Conservation (phyloP, 2,113 vertebrate species). For the Dendrocopos noguchii region DNA sequence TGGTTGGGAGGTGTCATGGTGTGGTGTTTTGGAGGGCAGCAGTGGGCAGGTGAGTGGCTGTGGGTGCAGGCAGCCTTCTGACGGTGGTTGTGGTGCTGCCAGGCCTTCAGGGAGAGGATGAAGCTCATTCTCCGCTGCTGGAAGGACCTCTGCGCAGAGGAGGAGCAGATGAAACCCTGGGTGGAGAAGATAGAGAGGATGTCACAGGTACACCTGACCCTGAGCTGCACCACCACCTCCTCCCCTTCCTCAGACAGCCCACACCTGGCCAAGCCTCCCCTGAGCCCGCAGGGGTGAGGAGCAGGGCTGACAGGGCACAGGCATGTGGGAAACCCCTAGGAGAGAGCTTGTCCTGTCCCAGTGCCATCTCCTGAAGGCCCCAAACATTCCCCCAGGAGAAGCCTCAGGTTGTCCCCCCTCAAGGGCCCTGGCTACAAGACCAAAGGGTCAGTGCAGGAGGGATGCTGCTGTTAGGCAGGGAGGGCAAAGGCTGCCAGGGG, state of each 20-base stretch:
- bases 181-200: conserved; percentile 65
- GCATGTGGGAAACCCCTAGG: not conserved
- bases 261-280: rapidly evolving
- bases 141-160: conserved; percentile 56
- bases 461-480: too few species aligned
- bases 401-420: not conserved
- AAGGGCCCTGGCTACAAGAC: not conserved
- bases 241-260: not conserved
- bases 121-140: conserved; percentile 55
- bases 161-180: conserved; percentile 66
- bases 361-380: not conserved
- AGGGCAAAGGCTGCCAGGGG: too few species aligned
- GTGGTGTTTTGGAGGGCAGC: not conserved
- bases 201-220: conserved; percentile 74
- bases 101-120: conserved; percentile 75
- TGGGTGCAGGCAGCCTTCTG: not conserved
- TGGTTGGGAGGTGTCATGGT: too few species aligned
- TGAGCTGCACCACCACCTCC: too few species aligned
- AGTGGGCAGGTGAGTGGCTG: not conserved
- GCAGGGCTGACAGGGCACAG: not conserved
- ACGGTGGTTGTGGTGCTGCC: not conserved
- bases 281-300: not conserved
- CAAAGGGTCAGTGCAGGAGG: not conserved
- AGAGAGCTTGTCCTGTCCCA: not conserved
- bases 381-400: not conserved